These are phyloP conservation scores for Drosophila sordidula DNA, from an alignment of 2,888 invertebrate species.

Conservation along the genomic window DNA sequence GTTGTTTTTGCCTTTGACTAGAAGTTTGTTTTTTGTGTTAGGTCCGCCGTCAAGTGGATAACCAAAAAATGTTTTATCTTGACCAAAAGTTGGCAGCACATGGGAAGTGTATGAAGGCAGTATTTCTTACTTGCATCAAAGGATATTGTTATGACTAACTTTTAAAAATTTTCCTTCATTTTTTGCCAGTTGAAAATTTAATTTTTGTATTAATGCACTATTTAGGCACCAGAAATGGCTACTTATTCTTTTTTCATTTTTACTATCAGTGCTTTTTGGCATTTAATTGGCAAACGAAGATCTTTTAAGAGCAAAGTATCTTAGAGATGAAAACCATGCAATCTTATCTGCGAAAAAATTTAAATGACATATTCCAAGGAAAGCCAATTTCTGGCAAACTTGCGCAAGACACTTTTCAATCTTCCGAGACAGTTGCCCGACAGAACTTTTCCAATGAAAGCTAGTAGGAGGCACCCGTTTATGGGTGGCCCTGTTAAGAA, in stretches of 20 bases:
- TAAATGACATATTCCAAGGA: slow-evolving; percentile 38
- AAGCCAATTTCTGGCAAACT: slow-evolving; percentile 38
- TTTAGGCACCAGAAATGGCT: too few species aligned
- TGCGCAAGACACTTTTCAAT: slow-evolving; percentile 22
- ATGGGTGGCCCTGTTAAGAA: slow-evolving; percentile 43
- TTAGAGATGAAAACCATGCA: slow-evolving; percentile 20
- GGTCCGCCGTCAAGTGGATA: slow-evolving; percentile 16
- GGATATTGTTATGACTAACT: too few species aligned
- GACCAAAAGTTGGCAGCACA: background rate
- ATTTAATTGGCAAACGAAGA: background rate
- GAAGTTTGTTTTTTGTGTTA: slow-evolving; percentile 60
- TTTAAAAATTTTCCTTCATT: too few species aligned
- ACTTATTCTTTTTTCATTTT: background rate
- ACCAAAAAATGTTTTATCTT: slow-evolving; percentile 1
- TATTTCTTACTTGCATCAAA: too few species aligned
- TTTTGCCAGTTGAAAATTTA: too few species aligned
- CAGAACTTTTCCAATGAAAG: slow-evolving; percentile 66
- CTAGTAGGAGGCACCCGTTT: slow-evolving; percentile 35
- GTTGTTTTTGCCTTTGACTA: slow-evolving; percentile 62
- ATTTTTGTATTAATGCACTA: too few species aligned
- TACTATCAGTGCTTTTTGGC: background rate
- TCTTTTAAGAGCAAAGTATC: too few species aligned
- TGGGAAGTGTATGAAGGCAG: too few species aligned
- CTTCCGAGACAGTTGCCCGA: slow-evolving; percentile 31
- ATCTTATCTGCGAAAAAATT: slow-evolving; percentile 25